These are phyloP conservation scores for Callithrix jacchus DNA, from an alignment of 2,113 vertebrate species.

Conservation along the genomic window DNA sequence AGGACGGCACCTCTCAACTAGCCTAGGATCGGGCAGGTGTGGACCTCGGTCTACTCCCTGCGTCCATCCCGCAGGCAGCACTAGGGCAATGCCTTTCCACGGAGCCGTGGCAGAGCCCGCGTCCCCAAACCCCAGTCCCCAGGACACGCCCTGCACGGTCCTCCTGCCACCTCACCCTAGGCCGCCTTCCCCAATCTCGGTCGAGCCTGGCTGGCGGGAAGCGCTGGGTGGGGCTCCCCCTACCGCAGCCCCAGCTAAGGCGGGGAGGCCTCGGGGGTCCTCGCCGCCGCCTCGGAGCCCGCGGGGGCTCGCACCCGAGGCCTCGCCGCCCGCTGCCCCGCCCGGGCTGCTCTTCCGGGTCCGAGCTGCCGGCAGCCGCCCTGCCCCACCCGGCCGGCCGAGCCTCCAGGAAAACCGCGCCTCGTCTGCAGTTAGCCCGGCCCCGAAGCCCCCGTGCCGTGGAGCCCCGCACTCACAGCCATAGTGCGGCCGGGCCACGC, in stretches of 20 bases:
- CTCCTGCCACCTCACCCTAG: constrained; percentile 35
- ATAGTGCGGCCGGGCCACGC: constrained; percentile 84
- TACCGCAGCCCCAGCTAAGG: neutral
- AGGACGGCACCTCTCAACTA: neutral
- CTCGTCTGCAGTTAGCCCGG: neutral
- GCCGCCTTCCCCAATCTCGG: constrained; percentile 41
- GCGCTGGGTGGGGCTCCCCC: neutral
- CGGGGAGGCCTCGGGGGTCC: neutral
- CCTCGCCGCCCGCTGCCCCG: neutral
- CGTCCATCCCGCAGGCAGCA: neutral
- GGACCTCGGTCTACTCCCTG: neutral
- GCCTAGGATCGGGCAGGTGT: neutral
- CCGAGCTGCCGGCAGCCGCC: constrained; percentile 1
- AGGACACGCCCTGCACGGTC: constrained; percentile 49
- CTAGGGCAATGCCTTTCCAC: neutral
- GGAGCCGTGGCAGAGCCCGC: neutral
- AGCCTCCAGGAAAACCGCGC: neutral
- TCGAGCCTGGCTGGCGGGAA: neutral
- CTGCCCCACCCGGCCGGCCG: constrained; percentile 4
- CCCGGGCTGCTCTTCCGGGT: constrained; percentile 60
- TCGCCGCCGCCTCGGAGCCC: neutral
- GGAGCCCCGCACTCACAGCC: constrained; percentile 83
- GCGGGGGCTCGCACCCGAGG: neutral
- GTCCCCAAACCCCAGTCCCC: neutral
- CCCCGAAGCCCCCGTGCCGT: neutral